Evolutionary conservation across 2,888 invertebrate species (phyloP), one percentile per base, ranked within the genome.

Genomic region (Adela reaumurella): DNA sequence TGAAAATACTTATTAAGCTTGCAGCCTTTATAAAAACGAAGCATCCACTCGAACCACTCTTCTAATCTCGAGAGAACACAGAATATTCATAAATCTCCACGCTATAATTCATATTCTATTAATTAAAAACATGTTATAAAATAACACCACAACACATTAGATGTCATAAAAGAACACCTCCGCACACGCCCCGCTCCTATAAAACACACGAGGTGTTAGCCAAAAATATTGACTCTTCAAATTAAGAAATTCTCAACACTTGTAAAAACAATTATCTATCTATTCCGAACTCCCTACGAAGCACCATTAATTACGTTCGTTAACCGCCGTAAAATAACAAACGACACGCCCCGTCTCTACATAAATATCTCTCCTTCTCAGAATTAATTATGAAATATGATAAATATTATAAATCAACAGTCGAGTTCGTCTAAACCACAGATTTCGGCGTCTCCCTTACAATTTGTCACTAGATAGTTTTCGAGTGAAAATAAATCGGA

Each of bases 161-260:
- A 43, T 29, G 17, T 43, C 44, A 43, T 17, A 24, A 3, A 24
- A 48, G 17, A 46, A 17, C 10, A 18, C 16, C 14, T 3, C 24
- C 24, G 24, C 24, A 35, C 35, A 35, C 35, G 35, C 35, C 3
- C n/a, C 11, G 14, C 4, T 35, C 35, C 8, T 3, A 35, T 35
- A 35, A 35, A 35, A 3, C 6, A 35, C 6, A 35, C 10, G 5
- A 35, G n/a, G 24, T 24, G 24, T 35, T 35, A 8, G 35, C 11
- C 8, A 35, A 62, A 62, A 68, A 43, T 19, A 17, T 74, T 74
- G 70, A 73, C 73, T 68, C 60, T 63, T 64, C 70, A 68, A 71
- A 76, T 77, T 74, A 71, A 67, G 59, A 58, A 65, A 70, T 72
- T 68, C 64, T 72, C 68, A 64, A 68, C 68, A 66, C 68, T 61